Evolutionary conservation across 2,888 invertebrate genomes (phyloP), one percentile per base, ranked within the genome.

Genomic region (Liodrosophila aerea): DNA sequence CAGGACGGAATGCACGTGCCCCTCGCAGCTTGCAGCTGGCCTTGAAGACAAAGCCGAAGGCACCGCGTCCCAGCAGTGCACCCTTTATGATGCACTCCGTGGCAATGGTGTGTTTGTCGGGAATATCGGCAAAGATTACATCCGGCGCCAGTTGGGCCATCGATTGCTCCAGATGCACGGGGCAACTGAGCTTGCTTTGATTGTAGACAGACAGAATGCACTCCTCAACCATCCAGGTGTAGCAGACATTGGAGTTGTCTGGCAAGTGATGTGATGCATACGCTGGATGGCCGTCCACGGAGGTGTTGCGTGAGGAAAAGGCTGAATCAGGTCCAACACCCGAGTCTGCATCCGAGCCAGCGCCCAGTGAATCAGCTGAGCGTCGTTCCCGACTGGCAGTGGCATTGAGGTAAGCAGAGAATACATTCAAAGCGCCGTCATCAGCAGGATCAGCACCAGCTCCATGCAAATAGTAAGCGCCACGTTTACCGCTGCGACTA

Each of bases 31-130:
- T 93, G 89, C 94, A 95, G 4, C 92, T 92, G 0, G 95, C 97
- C 81, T 94, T 93, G 88, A 97, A 97, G 7, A 99, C 99, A 78
- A 98, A 98, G 1, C 99, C 99, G 91, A 99, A 99, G 0, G 98
- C 98, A 1, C 99, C 99, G n/a, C 98, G 93, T 0, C 99, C 99
- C 30, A 97, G 92, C 46, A 96, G 90, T 0, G 93, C 92, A 0
- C 94, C 94, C 57, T 95, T 92, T 39, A 94, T 93, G 2, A 99
- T 93, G 76, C 95, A 94, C 61, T 96, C 96, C 63, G 95, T 93
- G 70, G 94, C 94, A 9, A 98, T 95, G 7, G 97, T 92, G 73
- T 95, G 93, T 31, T 94, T 92, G 41, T 95, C 94, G 9, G 95
- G 95, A 50, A 98, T 92, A 90, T 99, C 99, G 66, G 96, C 92